Evolutionary conservation across 2,888 invertebrate species (phyloP).

Genomic region (Cheilosia variabilis): DNA sequence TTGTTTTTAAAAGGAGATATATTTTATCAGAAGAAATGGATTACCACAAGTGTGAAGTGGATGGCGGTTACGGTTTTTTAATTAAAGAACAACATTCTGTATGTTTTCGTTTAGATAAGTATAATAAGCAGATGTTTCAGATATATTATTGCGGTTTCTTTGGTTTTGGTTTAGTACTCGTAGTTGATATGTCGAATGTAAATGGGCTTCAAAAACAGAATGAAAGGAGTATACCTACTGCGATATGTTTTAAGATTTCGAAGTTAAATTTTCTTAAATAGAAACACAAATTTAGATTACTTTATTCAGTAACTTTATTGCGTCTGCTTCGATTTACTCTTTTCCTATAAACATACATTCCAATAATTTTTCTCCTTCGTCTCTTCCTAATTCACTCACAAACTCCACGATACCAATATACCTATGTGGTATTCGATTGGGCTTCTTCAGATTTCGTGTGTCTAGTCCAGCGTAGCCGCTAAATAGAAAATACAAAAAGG

Average conservation of each 20-base stretch:
- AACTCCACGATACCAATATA: too few species aligned
- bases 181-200: not conserved
- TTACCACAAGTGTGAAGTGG: not conserved
- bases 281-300: too few species aligned
- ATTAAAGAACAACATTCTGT: constrained; percentile 49
- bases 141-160: constrained; percentile 5
- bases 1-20: constrained; percentile 1
- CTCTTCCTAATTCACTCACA: too few species aligned
- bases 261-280: not conserved
- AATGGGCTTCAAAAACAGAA: too few species aligned
- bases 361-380: too few species aligned
- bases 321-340: not conserved
- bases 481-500: too few species aligned
- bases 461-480: too few species aligned
- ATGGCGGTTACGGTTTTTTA: constrained; percentile 7
- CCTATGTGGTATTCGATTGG: too few species aligned
- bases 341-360: too few species aligned
- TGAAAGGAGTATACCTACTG: too few species aligned
- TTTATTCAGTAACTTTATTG: not conserved
- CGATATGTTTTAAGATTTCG: too few species aligned
- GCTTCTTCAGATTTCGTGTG: too few species aligned
- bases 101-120: constrained; percentile 50
- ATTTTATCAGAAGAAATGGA: constrained; percentile 40
- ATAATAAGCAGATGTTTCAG: constrained; percentile 20
- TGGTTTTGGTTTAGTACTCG: not conserved